phyloP scores from a whole-genome alignment of 2,113 vertebrate species.

The Mustela lutreola region DNA sequence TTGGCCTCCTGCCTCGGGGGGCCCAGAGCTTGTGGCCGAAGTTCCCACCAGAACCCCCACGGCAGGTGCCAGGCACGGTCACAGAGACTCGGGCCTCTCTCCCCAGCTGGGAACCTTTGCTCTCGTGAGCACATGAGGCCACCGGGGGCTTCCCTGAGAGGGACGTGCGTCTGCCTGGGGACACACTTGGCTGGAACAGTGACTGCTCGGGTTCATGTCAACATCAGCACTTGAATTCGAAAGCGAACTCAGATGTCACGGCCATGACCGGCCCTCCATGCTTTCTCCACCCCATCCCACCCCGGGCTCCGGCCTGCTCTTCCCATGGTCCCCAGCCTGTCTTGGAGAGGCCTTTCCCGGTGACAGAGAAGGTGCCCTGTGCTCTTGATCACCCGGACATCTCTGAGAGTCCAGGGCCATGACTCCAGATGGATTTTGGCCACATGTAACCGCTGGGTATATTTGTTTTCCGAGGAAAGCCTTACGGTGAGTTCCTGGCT shows the following conservation, averaged over 20 bases:
- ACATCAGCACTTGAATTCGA: background rate
- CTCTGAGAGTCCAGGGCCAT: background rate
- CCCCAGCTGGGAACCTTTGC: too few species aligned
- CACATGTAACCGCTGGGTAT: background rate
- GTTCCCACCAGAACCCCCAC: too few species aligned
- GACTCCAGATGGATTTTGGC: background rate
- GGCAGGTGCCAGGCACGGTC: background rate
- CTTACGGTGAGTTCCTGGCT: background rate
- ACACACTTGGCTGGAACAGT: background rate
- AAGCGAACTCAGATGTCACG: background rate
- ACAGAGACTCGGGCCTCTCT: background rate
- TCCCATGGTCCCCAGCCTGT: background rate
- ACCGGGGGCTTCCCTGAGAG: background rate
- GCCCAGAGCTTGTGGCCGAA: background rate
- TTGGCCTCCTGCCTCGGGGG: background rate
- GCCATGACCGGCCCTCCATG: background rate
- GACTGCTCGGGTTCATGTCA: background rate
- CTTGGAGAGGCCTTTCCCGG: too few species aligned
- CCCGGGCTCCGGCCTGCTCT: background rate
- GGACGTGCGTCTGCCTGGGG: background rate
- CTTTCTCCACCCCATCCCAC: background rate
- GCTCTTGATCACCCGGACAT: background rate
- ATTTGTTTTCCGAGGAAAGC: background rate
- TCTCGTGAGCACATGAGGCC: rapidly evolving
- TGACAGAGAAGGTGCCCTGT: background rate